Conservation (phyloP, 2,113 vertebrate species). For the Origma solitaria region DNA sequence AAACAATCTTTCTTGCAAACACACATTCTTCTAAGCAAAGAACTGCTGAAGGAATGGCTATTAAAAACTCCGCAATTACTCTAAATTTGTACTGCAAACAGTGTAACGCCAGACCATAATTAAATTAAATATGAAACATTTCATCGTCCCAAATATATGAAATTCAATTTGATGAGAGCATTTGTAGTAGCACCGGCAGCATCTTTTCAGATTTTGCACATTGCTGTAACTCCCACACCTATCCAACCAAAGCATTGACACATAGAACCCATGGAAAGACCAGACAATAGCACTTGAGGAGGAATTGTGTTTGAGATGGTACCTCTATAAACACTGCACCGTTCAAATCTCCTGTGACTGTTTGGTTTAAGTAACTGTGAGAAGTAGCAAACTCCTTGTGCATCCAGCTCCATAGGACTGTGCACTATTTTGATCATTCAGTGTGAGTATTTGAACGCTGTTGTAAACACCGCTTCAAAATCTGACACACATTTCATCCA, state of each 20-base stretch:
- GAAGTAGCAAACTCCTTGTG: not conserved
- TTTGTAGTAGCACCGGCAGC: not conserved
- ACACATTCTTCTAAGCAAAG: not conserved
- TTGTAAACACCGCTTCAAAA: not conserved
- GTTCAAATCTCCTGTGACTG: not conserved
- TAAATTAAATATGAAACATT: conserved; percentile 4
- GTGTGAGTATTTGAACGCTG: not conserved
- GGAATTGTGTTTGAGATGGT: not conserved
- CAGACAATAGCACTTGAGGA: not conserved
- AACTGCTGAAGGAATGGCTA: not conserved
- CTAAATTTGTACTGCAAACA: conserved; percentile 14
- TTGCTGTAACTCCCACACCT: not conserved
- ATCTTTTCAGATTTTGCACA: not conserved
- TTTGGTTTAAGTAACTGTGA: not conserved
- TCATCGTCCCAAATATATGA: not conserved
- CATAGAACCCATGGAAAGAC: not conserved
- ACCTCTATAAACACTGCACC: not conserved
- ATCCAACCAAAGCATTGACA: not conserved
- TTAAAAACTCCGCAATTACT: not conserved
- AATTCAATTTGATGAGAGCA: not conserved
- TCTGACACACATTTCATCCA: not conserved
- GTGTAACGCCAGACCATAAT: not conserved
- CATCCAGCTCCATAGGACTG: not conserved
- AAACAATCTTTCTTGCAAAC: not conserved
- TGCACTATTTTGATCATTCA: not conserved